These are phyloP conservation scores for Cheilosia soror DNA, from an alignment of 2,888 invertebrate genomes.

Conservation along the genomic window DNA sequence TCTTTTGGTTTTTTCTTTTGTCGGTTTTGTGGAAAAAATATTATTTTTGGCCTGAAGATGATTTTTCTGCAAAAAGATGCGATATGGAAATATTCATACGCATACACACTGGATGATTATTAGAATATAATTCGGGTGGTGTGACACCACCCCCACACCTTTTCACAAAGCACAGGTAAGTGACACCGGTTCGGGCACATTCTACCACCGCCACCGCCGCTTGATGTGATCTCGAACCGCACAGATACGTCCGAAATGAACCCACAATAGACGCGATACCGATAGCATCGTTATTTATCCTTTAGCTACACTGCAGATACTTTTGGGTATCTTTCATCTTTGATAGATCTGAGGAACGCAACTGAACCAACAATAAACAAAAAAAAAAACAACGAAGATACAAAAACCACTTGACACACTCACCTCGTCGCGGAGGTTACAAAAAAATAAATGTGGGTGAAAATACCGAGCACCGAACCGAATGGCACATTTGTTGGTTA, in stretches of 20 bases:
- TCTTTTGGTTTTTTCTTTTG: constrained; percentile 12
- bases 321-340: constrained; percentile 22
- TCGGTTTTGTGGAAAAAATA: background rate
- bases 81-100: background rate
- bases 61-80: background rate
- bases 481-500: constrained; percentile 72
- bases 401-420: constrained; percentile 53
- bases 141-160: constrained; percentile 17
- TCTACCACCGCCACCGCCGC: background rate
- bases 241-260: constrained; percentile 7
- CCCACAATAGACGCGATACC: background rate
- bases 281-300: constrained; percentile 4
- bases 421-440: constrained; percentile 68
- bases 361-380: constrained; percentile 2
- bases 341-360: background rate
- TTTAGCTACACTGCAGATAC: constrained; percentile 19
- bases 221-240: constrained; percentile 5
- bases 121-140: constrained; percentile 9
- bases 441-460: constrained; percentile 71
- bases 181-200: constrained; percentile 29
- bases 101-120: constrained; percentile 16
- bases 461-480: constrained; percentile 71
- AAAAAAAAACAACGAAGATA: background rate
- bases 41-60: constrained; percentile 37
- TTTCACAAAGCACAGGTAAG: constrained; percentile 33